Percentiles rank a stretch among this genome's conserved stretches.
These are phyloP conservation scores for Pyxicephalus adspersus DNA, from an alignment of 2,113 vertebrate genomes.

Conservation along the genomic window DNA sequence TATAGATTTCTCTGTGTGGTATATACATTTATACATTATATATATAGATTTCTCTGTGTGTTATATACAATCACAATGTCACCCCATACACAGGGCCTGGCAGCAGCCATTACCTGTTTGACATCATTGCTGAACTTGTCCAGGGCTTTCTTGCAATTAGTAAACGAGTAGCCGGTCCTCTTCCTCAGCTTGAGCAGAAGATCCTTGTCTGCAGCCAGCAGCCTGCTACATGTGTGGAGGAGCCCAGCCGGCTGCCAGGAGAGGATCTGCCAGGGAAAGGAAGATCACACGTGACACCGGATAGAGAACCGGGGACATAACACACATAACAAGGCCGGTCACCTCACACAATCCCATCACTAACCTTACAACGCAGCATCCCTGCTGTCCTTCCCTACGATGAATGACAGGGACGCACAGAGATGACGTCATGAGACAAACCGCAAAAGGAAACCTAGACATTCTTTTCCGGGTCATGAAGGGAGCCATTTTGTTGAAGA, in stretches of 20 bases:
- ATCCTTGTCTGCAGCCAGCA: slow-evolving; percentile 76
- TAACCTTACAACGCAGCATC: slow-evolving; percentile 5
- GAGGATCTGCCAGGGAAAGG: slow-evolving; percentile 38
- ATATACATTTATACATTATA: too few species aligned
- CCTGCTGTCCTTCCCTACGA: not conserved
- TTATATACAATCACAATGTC: too few species aligned
- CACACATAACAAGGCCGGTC: not conserved
- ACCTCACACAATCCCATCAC: not conserved
- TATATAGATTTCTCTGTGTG: too few species aligned
- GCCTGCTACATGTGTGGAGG: slow-evolving; percentile 60
- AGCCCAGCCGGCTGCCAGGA: slow-evolving; percentile 10
- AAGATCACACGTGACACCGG: not conserved
- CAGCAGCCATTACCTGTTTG: slow-evolving; percentile 71
- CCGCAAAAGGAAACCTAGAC: not conserved
- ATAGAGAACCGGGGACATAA: not conserved
- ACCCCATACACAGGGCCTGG: not conserved
- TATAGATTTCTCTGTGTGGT: too few species aligned
- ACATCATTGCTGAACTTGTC: slow-evolving; percentile 80
- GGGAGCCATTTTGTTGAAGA: slow-evolving; percentile 5
- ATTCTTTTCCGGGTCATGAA: too few species aligned
- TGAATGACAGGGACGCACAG: slow-evolving; percentile 30
- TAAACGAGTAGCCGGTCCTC: slow-evolving; percentile 86
- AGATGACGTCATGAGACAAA: slow-evolving; percentile 16
- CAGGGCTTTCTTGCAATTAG: slow-evolving; percentile 88
- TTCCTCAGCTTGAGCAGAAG: slow-evolving; percentile 82